Conservation (phyloP, 2,113 vertebrate species). For the Gasterosteus aculeatus region DNA sequence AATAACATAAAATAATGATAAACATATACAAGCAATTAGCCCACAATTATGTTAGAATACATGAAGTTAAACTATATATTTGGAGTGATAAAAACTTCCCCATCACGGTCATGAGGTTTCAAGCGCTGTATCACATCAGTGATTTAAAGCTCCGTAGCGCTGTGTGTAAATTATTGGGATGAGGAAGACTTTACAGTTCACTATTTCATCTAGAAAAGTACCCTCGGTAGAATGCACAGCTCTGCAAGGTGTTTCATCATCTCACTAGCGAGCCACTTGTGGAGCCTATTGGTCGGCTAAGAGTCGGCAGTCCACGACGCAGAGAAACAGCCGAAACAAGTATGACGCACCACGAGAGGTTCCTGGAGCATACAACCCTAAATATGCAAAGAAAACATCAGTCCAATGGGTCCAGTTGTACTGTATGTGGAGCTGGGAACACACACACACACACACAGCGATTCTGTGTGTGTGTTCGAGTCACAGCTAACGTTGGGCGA, state of each 20-base stretch:
- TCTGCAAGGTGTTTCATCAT: not conserved
- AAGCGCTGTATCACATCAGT: not conserved
- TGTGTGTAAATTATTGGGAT: too few species aligned
- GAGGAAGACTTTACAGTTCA: not conserved
- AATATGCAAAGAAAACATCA: not conserved
- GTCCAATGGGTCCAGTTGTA: not conserved
- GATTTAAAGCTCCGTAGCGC: not conserved
- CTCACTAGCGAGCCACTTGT: too few species aligned
- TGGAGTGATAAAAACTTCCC: not conserved
- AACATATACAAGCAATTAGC: too few species aligned
- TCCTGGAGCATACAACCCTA: not conserved
- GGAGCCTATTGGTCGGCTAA: not conserved
- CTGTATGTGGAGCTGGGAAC: not conserved
- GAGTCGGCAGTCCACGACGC: not conserved
- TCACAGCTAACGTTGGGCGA: too few species aligned
- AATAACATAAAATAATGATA: not conserved
- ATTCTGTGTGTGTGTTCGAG: too few species aligned
- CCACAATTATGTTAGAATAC: not conserved
- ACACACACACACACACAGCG: too few species aligned
- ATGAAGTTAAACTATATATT: not conserved
- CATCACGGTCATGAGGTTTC: too few species aligned
- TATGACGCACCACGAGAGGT: not conserved
- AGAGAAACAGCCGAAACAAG: not conserved
- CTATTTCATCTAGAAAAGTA: not conserved
- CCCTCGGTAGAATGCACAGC: not conserved